Base-by-base conservation (phyloP, 2,888 invertebrate species). In the Eledone cirrhosa region DNA sequence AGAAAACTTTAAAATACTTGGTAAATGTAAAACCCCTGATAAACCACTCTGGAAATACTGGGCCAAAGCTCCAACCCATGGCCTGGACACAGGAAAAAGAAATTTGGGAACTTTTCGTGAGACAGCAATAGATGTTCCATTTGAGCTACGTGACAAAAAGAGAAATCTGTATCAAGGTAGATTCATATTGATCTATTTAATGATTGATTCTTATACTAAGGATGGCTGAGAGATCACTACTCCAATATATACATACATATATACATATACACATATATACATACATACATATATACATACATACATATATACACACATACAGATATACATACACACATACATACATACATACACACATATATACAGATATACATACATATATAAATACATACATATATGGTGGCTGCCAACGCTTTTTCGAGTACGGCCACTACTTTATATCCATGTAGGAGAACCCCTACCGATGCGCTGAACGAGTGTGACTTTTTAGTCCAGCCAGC, bases 31-130 rank as follows among this genome's bases (percentile, higher is more conserved):
- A 24, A 41, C 80, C 7, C 77, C 77, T 22, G 76, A 63, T 13
- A 79, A 83, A 63, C 87, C 87, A 29, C 81, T 82, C 4, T 88
- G 88, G 88, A 85, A 84, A 78, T 89, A 89, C 81, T 90, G 90
- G 89, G 79, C 83, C 29, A 86, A 80, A 48, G 87, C 89, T 27
- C 84, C 86, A 1, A 83, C 83, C 48, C 89, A 89, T 4, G 78
- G 82, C 8, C 78, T 86, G 78, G 81, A 85, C 3, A 85, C 86
- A 19, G 82, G 27, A 48, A 24, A 63, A 74, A 65, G 75, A 67
- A 14, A 78, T 48, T 5, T 5, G 22, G 78, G 83, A 0, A 84
- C 84, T 11, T 88, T 87, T 80, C 83, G 86, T 77, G 88, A 88
- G 78, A 88, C 87, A 5, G 84, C 86, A 13, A 79, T 86, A 19